phyloP scores from a whole-genome alignment of 2,888 invertebrate genomes.

The Epinotia demarniana region DNA sequence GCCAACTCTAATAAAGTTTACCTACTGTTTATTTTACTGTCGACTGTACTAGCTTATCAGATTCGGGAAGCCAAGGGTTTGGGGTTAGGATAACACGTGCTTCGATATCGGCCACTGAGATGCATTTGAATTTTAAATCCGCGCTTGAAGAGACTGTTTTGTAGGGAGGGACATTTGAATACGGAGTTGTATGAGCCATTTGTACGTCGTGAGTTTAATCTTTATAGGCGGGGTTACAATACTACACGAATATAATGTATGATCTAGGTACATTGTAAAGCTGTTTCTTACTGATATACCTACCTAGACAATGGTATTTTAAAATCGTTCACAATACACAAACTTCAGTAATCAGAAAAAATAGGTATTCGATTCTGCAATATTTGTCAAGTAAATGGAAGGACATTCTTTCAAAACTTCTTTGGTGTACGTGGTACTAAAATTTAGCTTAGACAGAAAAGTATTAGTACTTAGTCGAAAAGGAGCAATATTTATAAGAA shows the following conservation, averaged over 20 bases:
- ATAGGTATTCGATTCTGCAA: too few relatives aligned
- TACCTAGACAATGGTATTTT: background rate
- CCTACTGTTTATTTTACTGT: conserved; percentile 63
- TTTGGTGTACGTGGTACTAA: background rate
- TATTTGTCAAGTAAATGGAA: too few relatives aligned
- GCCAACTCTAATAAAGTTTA: too few relatives aligned
- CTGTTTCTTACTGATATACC: background rate
- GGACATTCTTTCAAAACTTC: background rate
- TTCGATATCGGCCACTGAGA: conserved; percentile 55
- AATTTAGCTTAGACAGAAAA: background rate
- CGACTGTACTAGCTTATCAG: conserved; percentile 50
- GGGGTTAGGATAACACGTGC: conserved; percentile 59
- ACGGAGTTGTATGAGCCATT: conserved; percentile 16
- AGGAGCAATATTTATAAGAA: background rate
- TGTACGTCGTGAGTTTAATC: conserved; percentile 17
- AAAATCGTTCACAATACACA: too few relatives aligned
- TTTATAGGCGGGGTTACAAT: conserved; percentile 16
- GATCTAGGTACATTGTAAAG: background rate
- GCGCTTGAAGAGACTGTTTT: conserved; percentile 35
- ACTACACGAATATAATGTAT: background rate
- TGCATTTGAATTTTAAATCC: conserved; percentile 44
- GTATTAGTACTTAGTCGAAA: background rate
- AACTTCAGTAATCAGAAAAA: too few relatives aligned
- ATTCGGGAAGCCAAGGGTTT: conserved; percentile 34
- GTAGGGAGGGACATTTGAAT: conserved; percentile 29